Evolutionary conservation across 2,113 vertebrate species (phyloP).

Genomic region (Crotophaga sulcirostris): DNA sequence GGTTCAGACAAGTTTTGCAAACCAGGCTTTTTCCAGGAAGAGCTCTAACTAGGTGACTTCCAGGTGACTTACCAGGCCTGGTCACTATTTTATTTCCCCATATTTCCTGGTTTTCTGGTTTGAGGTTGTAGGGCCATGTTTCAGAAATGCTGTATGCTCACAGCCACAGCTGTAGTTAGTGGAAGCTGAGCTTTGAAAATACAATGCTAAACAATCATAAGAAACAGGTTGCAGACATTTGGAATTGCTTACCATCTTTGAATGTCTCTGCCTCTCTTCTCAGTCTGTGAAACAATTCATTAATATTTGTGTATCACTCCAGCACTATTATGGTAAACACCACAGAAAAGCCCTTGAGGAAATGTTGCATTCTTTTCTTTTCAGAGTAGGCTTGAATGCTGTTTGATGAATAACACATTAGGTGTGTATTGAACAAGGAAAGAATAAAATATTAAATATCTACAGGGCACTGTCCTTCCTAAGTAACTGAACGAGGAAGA

Average conservation of each 20-base stretch:
- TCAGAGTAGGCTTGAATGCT: not conserved
- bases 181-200: not conserved
- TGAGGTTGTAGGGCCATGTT: not conserved
- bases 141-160: not conserved
- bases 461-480: not conserved
- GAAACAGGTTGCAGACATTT: not conserved
- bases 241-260: not conserved
- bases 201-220: not conserved
- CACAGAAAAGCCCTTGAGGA: constrained; percentile 27
- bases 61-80: not conserved
- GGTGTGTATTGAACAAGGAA: not conserved
- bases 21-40: not conserved
- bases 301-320: not conserved
- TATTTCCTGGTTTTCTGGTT: not conserved
- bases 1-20: not conserved
- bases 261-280: not conserved
- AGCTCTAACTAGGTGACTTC: not conserved
- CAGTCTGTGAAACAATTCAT: not conserved
- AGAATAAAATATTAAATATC: constrained; percentile 32
- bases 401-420: not conserved
- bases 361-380: not conserved
- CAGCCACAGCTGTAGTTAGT: not conserved
- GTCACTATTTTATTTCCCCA: not conserved
- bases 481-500: not conserved
- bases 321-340: not conserved